Evolutionary conservation across 2,888 invertebrate species (phyloP), one percentile per base, ranked within the genome.

Genomic region (Eueremaeus valkanovi): DNA sequence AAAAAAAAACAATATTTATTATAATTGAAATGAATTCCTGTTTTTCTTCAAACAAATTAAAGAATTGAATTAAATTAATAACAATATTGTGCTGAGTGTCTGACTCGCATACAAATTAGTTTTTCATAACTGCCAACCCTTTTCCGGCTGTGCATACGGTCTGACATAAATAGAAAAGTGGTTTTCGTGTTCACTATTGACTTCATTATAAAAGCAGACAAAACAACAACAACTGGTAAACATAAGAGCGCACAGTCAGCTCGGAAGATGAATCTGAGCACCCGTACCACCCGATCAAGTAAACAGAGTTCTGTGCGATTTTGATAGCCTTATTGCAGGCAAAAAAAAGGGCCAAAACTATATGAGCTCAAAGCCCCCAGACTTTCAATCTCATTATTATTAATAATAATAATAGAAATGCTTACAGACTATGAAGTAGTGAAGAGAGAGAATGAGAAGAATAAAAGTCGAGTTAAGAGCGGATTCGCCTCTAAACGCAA

Each of bases 371-470:
- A 55, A 55, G 21, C 5, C n/a, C 9, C 61, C n/a, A 31, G 13
- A 63, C 63, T 63, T 66, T 66, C 36, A 40, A 40, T 66, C 36
- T 66, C 31, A 66, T 66, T 66, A 66, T 24, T 36, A 66, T 40
- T 33, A 66, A 66, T 29, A 58, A 58, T 29, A 31, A 24, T 6
- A 58, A 29, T 24, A 58, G 16, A 66, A 66, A 40, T 66, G 66
- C 36, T 66, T 40, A 40, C 21, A 36, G 40, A 13, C 66, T 31
- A 24, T 31, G 29, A 58, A 58, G 13, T 1, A 45, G 45, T 13
- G 45, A 45, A 45, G 18, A 31, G 16, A 18, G 2, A 29, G 11
- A 58, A 24, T 18, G 58, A 58, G 29, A 16, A 66, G 36, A 66
- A 63, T 31, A 63, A 63, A 63, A 66, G 40, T 21, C 18, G 1